A percentile compares a stretch with the other conserved stretches of the same genome.
Evolutionary conservation across 2,888 invertebrate species (phyloP).

Genomic region (Gnatocerus cornutus): DNA sequence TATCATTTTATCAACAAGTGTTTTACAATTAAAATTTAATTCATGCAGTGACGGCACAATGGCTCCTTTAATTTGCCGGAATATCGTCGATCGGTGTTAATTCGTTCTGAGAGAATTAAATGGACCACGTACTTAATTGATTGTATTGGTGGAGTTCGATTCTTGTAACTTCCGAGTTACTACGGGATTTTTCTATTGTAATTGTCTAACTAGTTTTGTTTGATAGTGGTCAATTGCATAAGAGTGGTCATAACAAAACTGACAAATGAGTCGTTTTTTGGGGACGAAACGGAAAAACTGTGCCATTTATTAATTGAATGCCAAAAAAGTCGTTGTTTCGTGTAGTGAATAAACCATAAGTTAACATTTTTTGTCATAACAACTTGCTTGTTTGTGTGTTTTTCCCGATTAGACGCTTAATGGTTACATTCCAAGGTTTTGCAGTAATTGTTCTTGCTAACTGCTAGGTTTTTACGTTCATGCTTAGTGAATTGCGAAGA

Average conservation of each 20-base stretch:
- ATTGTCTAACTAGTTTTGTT: constrained; percentile 8
- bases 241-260: too few species aligned
- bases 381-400: constrained; percentile 11
- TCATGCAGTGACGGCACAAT: too few species aligned
- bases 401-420: constrained; percentile 20
- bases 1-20: background rate
- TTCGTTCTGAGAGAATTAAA: constrained; percentile 11
- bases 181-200: constrained; percentile 1
- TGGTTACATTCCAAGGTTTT: constrained; percentile 27
- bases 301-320: too few species aligned
- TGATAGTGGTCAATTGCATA: too few species aligned
- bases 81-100: constrained; percentile 21
- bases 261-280: too few species aligned
- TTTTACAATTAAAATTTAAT: background rate
- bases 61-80: constrained; percentile 5
- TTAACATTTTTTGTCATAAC: too few species aligned
- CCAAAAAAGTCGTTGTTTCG: too few species aligned
- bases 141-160: constrained; percentile 10
- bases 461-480: background rate
- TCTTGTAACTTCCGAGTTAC: background rate
- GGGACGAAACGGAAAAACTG: too few species aligned
- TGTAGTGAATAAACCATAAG: too few species aligned
- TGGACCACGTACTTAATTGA: constrained; percentile 14
- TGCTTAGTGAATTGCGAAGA: background rate
- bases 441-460: constrained; percentile 5